Evolutionary conservation across 2,113 vertebrate genomes (phyloP), one percentile per base, ranked within the genome.

Genomic region (Bujurquina vittata): DNA sequence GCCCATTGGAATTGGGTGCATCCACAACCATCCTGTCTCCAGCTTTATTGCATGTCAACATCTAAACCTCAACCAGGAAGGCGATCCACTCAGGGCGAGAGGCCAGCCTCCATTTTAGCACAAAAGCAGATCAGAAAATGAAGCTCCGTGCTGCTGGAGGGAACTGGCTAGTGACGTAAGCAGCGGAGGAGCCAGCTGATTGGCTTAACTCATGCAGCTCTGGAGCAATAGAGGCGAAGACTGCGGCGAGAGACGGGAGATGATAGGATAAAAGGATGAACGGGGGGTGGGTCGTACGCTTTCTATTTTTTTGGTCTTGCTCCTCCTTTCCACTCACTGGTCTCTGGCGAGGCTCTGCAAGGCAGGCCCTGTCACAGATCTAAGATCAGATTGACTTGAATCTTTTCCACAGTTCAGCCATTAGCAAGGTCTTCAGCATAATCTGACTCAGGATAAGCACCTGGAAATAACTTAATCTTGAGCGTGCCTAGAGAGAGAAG

Each of bases 31-130:
- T 99, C 96, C 96, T 98, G 97, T 96, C 96, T 96, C 95, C 96
- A 88, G 96, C 89, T 94, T 96, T 96, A 96, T 97, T 97, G 97
- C 98, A 98, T 99, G 97, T 97, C 97, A 97, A 97, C 98, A 98
- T 98, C 95, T 95, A 97, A 96, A 93, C 95, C 90, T 96, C 92
- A 94, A 91, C 96, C 95, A 93, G 96, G 95, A 94, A 92, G 95
- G 96, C 95, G 85, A 85, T 93, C 96, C 91, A 92, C 92, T 98
- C 95, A 98, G 93, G 97, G 97, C 96, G 89, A 96, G 94, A 95
- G 96, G 95, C 89, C 96, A 95, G 96, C 97, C 97, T 99, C 98
- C 97, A 99, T 98, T 97, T 98, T 97, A 98, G 96, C 97, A 97
- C 94, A 94, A 94, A 91, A 94, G 91, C 95, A 87, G 96, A 96